Evolutionary conservation across 2,113 vertebrate genomes (phyloP), one percentile per base, ranked within the genome.

Genomic region (Psilopsiagon aurifrons): DNA sequence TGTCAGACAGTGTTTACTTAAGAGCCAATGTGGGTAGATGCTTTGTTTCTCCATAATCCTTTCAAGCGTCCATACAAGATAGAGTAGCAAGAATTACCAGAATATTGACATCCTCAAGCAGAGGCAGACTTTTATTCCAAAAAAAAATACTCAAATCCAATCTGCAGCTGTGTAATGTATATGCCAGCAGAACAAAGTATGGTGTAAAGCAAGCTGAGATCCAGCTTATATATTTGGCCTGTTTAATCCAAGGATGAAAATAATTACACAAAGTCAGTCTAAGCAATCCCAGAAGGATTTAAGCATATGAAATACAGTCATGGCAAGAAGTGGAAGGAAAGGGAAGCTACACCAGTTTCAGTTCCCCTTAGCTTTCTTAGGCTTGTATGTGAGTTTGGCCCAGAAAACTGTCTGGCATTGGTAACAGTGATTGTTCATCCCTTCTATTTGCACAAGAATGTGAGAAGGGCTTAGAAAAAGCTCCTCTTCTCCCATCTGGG

Each of bases 371-470:
- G 75, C 70, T 94, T 93, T 86, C 88, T 95, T 91, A 82, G 1
- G 5, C 49, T 92, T 18, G 7, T 94, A 83, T 89, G 67, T 94
- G 91, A 94, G 80, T 94, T 94, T 96, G 96, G 86, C 92, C 92
- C 95, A 95, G 91, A 82, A 95, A 96, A 85, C 37, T 91, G 78
- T 96, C 91, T 96, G 94, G 94, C 93, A 77, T 46, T 69, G 41
- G 54, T 37, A 31, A 79, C 67, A 51, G 92, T 80, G 86, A 96
- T 96, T 94, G 96, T 84, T 96, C 95, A 95, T 94, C 83, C 88
- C 77, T 95, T 79, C 74, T 94, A 94, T 95, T 97, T 95, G 83
- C 88, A 94, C 74, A 96, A 86, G 92, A 97, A 96, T 97, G 92
- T 92, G 92, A 84, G 95, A 95, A 91, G 70, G 86, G 94, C 92